Percentiles rank a stretch among this genome's conserved stretches.
phyloP scores from a whole-genome alignment of 2,797 vertebrate species.

The Alcedo atthis region DNA sequence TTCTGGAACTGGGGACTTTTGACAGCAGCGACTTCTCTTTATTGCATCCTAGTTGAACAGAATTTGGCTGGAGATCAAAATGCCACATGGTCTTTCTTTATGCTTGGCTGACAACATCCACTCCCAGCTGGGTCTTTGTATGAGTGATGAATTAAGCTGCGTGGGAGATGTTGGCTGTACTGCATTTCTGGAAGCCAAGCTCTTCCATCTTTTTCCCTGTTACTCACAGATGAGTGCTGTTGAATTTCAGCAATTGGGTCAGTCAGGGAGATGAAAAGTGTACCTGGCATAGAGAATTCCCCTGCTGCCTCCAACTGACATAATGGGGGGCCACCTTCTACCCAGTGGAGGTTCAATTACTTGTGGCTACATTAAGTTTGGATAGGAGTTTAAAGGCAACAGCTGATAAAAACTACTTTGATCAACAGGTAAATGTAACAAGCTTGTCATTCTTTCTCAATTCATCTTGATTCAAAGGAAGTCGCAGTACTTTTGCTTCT shows the following conservation, averaged over 20 bases:
- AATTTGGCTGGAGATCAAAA: constrained; percentile 51
- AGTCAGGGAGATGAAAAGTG: neutral
- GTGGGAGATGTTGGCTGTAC: constrained; percentile 35
- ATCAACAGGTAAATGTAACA: neutral
- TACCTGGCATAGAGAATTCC: constrained; percentile 13
- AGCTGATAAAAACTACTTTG: neutral
- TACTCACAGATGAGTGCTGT: constrained; percentile 38
- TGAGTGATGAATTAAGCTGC: constrained; percentile 48
- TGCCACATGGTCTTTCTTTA: constrained; percentile 49
- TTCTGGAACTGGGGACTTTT: neutral
- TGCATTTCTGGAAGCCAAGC: constrained; percentile 26
- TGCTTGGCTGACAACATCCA: constrained; percentile 48
- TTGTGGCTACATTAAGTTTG: neutral
- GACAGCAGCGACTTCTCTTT: neutral
- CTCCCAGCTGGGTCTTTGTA: constrained; percentile 60
- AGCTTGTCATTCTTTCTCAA: neutral
- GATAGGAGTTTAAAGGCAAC: neutral
- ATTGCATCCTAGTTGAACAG: constrained; percentile 17
- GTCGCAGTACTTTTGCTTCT: neutral
- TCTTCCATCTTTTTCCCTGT: neutral
- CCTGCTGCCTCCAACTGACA: neutral
- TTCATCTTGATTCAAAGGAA: neutral
- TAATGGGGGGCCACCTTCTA: neutral
- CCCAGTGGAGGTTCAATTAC: neutral
- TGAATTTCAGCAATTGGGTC: constrained; percentile 18